phyloP scores from a whole-genome alignment of 1,140 invertebrate genomes.

The Neodiprion pinetum region DNA sequence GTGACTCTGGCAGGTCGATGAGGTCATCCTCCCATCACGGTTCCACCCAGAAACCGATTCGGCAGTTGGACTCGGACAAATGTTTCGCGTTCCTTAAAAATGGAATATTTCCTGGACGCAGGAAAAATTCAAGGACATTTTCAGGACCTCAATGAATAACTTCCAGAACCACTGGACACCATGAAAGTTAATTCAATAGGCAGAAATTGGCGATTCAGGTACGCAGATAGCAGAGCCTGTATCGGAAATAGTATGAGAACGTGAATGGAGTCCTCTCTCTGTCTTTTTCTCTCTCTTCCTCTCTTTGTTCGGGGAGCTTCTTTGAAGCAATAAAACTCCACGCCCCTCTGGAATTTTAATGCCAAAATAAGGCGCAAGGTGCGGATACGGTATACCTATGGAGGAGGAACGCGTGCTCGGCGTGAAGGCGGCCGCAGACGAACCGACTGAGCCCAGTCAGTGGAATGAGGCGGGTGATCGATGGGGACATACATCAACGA shows the following conservation, averaged over 20 bases:
- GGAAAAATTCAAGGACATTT: too few relatives aligned
- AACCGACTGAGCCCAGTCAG: background rate
- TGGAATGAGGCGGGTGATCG: conserved; percentile 37
- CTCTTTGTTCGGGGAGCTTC: conserved; percentile 14
- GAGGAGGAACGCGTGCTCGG: conserved; percentile 27
- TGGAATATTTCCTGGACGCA: too few relatives aligned
- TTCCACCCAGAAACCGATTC: too few relatives aligned
- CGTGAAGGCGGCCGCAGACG: background rate
- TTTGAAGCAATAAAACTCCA: conserved; percentile 39
- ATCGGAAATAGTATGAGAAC: background rate
- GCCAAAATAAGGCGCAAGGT: conserved; percentile 34
- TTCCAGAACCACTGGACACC: too few relatives aligned
- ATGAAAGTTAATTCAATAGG: too few relatives aligned
- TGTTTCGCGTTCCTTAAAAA: too few relatives aligned
- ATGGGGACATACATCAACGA: conserved; percentile 44
- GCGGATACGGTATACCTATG: conserved; percentile 34
- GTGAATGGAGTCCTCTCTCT: background rate
- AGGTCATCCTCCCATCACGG: too few relatives aligned
- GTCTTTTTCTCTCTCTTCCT: conserved; percentile 1
- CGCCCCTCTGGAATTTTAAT: conserved; percentile 43
- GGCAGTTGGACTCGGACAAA: too few relatives aligned
- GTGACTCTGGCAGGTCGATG: too few relatives aligned
- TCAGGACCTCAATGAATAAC: too few relatives aligned
- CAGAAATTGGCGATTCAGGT: too few relatives aligned
- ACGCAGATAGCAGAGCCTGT: too few relatives aligned